Conservation (phyloP, 1,140 invertebrate genomes). For the Drosophila lacteicornis region DNA sequence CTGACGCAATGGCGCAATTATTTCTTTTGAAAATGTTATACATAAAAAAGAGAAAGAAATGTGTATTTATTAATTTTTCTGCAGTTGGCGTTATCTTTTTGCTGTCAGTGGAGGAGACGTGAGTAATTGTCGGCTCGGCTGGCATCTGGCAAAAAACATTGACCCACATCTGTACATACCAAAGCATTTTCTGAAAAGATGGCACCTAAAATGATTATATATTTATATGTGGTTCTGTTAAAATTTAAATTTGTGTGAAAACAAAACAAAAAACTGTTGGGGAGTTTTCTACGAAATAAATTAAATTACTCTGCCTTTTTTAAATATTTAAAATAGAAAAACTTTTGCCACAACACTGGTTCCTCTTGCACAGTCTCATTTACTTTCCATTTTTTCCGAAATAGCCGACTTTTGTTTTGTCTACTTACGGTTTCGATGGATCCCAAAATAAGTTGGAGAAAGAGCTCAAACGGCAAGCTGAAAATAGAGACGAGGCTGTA, state of each 20-base stretch:
- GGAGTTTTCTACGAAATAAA: neutral
- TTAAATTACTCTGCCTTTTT: neutral
- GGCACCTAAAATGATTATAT: neutral
- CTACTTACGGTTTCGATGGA: constrained; percentile 32
- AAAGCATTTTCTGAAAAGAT: constrained; percentile 36
- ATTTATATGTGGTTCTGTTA: neutral
- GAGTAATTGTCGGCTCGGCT: constrained; percentile 42
- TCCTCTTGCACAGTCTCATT: neutral
- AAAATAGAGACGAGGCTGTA: constrained; percentile 4
- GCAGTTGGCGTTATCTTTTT: constrained; percentile 11
- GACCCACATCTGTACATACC: constrained; percentile 46
- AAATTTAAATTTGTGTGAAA: too few relatives aligned
- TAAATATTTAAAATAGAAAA: too few relatives aligned
- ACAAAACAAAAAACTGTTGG: neutral
- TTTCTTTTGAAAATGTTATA: constrained; percentile 46
- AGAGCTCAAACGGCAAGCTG: constrained; percentile 6
- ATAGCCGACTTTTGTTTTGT: constrained; percentile 12
- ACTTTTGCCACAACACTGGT: constrained; percentile 9
- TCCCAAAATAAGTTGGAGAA: constrained; percentile 42
- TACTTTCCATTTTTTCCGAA: constrained; percentile 57
- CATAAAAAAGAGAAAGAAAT: constrained; percentile 20
- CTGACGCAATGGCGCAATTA: constrained; percentile 68
- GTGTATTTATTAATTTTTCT: constrained; percentile 30
- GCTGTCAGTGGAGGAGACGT: constrained; percentile 16
- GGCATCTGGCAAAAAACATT: constrained; percentile 50